Evolutionary conservation across 2,113 vertebrate genomes (phyloP).

Genomic region (Bubo scandiacus): DNA sequence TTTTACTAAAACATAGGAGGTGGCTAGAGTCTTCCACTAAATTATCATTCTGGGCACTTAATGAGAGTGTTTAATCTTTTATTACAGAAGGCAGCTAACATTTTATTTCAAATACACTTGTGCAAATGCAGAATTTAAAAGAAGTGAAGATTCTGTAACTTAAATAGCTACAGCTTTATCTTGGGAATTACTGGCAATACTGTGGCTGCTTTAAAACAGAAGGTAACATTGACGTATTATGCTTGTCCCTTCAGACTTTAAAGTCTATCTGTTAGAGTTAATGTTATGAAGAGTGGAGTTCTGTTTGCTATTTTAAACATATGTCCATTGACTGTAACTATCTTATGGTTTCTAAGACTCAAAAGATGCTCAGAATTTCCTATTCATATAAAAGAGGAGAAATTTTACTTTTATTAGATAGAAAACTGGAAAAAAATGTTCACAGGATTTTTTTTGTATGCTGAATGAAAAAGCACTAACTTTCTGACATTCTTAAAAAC

Average conservation of each 20-base stretch:
- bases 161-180: neutral
- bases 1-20: neutral
- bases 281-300: neutral
- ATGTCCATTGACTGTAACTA: neutral
- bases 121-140: neutral
- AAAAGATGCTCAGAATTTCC: neutral
- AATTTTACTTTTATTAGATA: neutral
- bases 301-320: neutral
- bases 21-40: neutral
- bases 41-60: neutral
- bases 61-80: neutral
- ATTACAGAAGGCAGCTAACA: neutral
- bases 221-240: neutral
- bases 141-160: neutral
- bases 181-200: neutral
- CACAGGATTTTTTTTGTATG: neutral
- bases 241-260: neutral
- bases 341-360: neutral
- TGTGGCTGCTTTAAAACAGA: neutral
- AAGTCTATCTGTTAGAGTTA: neutral
- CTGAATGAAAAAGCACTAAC: neutral
- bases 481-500: neutral
- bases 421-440: neutral
- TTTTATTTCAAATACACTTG: constrained; percentile 7
- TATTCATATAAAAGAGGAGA: neutral